phyloP scores from a whole-genome alignment of 2,888 invertebrate genomes.

The Hypselothyrea guttata region DNA sequence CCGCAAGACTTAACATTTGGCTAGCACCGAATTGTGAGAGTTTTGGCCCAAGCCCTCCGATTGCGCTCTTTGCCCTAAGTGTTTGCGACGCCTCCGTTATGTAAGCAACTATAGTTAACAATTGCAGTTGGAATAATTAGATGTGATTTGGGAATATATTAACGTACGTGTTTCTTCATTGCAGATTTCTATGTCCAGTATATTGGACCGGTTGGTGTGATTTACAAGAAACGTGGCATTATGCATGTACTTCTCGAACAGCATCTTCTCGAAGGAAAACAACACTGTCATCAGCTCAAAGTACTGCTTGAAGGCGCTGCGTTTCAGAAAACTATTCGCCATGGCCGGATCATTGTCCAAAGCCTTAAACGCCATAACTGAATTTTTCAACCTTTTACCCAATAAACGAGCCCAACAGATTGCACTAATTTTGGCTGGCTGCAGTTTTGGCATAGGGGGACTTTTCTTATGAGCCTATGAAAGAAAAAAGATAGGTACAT shows the following conservation, averaged over 20 bases:
- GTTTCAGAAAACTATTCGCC: constrained; percentile 88
- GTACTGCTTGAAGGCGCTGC: constrained; percentile 91
- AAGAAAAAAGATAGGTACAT: not conserved
- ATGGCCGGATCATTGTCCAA: constrained; percentile 81
- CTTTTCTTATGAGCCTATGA: constrained; percentile 58
- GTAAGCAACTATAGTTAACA: constrained; percentile 54
- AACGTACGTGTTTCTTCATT: constrained; percentile 66
- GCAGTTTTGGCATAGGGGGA: constrained; percentile 86
- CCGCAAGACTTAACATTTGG: constrained; percentile 17
- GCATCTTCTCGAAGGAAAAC: constrained; percentile 88
- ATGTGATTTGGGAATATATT: not conserved
- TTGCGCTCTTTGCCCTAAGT: constrained; percentile 40
- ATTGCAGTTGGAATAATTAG: not conserved
- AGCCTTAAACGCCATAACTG: constrained; percentile 90
- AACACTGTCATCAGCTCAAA: constrained; percentile 88
- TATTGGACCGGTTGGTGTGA: constrained; percentile 87
- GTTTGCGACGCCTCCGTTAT: constrained; percentile 70
- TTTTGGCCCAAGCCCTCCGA: not conserved
- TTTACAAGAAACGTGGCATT: constrained; percentile 86
- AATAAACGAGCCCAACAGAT: constrained; percentile 93
- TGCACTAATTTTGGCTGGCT: constrained; percentile 91
- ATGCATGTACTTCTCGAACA: constrained; percentile 88
- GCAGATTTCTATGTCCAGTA: constrained; percentile 85
- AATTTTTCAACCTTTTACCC: constrained; percentile 90
- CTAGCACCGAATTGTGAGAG: constrained; percentile 10